Evolutionary conservation across 2,797 vertebrate genomes (phyloP).

Genomic region (Leontopithecus rosalia): DNA sequence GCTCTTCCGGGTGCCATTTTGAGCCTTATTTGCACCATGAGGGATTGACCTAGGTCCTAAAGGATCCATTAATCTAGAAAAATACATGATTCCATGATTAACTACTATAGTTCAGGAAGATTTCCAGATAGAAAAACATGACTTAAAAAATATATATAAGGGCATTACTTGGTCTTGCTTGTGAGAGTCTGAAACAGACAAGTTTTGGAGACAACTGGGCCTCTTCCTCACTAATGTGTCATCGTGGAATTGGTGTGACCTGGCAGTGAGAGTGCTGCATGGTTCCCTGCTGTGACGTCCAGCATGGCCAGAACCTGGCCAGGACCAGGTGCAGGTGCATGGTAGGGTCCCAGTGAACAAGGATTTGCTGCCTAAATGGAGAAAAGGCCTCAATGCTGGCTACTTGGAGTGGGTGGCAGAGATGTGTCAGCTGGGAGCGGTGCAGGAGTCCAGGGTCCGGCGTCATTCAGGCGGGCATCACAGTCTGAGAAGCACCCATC

Average conservation of each 20-base stretch:
- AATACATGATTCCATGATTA: not conserved
- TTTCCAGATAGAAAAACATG: not conserved
- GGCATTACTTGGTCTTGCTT: not conserved
- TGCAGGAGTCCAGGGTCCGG: not conserved
- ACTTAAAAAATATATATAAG: not conserved
- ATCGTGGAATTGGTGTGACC: not conserved
- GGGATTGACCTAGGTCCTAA: not conserved
- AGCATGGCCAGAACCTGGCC: not conserved
- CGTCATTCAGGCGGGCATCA: accelerated
- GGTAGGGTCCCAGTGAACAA: not conserved
- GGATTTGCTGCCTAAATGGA: accelerated
- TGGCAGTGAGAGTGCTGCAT: accelerated
- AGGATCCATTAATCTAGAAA: not conserved
- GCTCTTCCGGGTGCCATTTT: not conserved
- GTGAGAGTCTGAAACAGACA: not conserved
- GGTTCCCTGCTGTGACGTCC: not conserved
- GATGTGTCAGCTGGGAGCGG: not conserved
- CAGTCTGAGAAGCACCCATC: not conserved
- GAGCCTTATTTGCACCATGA: not conserved
- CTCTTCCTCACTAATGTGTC: not conserved
- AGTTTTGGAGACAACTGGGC: not conserved
- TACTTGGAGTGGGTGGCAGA: not conserved
- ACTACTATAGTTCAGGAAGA: not conserved
- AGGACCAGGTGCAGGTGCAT: not conserved
- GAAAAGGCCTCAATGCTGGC: not conserved